A percentile compares a stretch with the other conserved stretches of the same genome.
These are phyloP conservation scores for Dunckerocampus dactyliophorus DNA, from an alignment of 2,113 vertebrate species.

Conservation along the genomic window DNA sequence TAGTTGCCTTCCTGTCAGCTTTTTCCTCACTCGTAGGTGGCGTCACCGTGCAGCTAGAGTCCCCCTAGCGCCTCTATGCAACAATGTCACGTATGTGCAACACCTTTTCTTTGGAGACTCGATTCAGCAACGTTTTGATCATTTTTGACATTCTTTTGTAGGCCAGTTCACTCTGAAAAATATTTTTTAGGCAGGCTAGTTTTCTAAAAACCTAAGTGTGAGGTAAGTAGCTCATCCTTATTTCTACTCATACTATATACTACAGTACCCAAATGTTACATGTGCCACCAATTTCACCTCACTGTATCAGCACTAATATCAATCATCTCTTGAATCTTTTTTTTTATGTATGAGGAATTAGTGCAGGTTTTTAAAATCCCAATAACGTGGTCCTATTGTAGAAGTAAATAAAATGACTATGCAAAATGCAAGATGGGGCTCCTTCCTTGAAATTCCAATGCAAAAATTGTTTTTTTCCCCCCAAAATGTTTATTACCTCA, in stretches of 20 bases:
- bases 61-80: neutral
- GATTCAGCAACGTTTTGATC: neutral
- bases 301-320: too few relatives aligned
- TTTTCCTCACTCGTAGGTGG: neutral
- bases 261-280: neutral
- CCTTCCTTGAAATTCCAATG: too few relatives aligned
- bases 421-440: too few relatives aligned
- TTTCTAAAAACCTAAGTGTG: neutral
- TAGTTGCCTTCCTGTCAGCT: constrained; percentile 2
- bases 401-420: too few relatives aligned
- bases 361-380: too few relatives aligned
- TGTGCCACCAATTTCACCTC: neutral
- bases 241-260: neutral
- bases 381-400: too few relatives aligned
- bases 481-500: neutral
- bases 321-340: too few relatives aligned
- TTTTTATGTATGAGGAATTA: too few relatives aligned
- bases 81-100: neutral
- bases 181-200: neutral
- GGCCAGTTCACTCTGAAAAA: neutral
- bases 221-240: constrained; percentile 2
- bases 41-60: neutral
- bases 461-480: too few relatives aligned
- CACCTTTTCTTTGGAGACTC: neutral
- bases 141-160: neutral